phyloP scores from a whole-genome alignment of 2,113 vertebrate genomes.

The Tupaia chinensis region DNA sequence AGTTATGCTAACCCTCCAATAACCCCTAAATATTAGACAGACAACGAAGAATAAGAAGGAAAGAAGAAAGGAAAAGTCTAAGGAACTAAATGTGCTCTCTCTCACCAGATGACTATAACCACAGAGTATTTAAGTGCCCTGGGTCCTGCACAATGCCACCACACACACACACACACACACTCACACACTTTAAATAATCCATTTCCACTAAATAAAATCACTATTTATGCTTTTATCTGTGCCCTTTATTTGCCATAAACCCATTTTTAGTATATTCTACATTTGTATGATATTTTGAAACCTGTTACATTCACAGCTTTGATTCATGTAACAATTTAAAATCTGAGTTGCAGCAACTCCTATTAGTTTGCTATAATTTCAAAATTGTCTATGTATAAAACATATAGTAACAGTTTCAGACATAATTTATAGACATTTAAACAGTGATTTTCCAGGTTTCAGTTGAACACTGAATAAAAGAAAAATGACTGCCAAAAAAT shows the following conservation, averaged over 20 bases:
- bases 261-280: not conserved
- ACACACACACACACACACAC: not conserved
- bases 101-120: not conserved
- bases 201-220: not conserved
- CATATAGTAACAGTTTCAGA: not conserved
- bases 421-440: not conserved
- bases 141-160: not conserved
- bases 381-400: not conserved
- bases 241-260: not conserved
- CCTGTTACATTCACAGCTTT: not conserved
- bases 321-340: slow-evolving; percentile 20
- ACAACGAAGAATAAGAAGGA: not conserved
- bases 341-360: not conserved
- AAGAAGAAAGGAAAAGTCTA: not conserved
- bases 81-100: not conserved
- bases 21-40: not conserved
- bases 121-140: not conserved
- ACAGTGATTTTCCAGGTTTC: not conserved
- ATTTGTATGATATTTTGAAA: not conserved
- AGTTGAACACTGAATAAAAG: not conserved
- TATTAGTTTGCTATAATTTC: not conserved
- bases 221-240: not conserved
- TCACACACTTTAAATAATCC: not conserved
- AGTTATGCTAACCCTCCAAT: too few species aligned
- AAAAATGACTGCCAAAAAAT: not conserved